phyloP scores from a whole-genome alignment of 2,888 invertebrate species.

The Diachrysia chrysitis region DNA sequence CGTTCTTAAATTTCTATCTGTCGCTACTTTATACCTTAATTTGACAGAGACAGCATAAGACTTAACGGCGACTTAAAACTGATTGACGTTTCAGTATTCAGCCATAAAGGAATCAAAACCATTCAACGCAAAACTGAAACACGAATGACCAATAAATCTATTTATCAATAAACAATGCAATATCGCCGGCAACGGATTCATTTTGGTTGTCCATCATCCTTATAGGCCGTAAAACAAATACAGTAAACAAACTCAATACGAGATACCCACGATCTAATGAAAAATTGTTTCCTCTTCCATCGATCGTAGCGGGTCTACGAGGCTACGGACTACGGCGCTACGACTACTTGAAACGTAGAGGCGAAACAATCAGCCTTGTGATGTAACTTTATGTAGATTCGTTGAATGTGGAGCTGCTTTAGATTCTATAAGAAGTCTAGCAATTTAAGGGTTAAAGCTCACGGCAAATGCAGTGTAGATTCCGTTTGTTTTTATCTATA shows the following conservation, averaged over 20 bases:
- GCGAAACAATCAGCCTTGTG: conserved; percentile 43
- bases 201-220: conserved; percentile 35
- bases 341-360: conserved; percentile 60
- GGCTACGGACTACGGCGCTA: conserved; percentile 57
- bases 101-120: conserved; percentile 13
- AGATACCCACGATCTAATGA: conserved; percentile 30
- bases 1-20: no score
- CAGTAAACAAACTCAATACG: conserved; percentile 22
- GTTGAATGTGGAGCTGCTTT: not conserved
- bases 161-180: conserved; percentile 34
- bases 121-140: conserved; percentile 24
- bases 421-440: not conserved
- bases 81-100: no score
- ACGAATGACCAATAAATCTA: conserved; percentile 33
- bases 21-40: no score
- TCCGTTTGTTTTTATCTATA: not conserved
- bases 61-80: no score
- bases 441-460: conserved; percentile 1
- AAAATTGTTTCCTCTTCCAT: conserved; percentile 30
- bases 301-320: conserved; percentile 56
- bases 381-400: conserved; percentile 15
- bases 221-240: conserved; percentile 33
- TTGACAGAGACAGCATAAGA: no score
- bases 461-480: not conserved
- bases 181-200: conserved; percentile 29